These are phyloP conservation scores for Cynoglossus semilaevis DNA, from an alignment of 2,113 vertebrate species.

Conservation along the genomic window DNA sequence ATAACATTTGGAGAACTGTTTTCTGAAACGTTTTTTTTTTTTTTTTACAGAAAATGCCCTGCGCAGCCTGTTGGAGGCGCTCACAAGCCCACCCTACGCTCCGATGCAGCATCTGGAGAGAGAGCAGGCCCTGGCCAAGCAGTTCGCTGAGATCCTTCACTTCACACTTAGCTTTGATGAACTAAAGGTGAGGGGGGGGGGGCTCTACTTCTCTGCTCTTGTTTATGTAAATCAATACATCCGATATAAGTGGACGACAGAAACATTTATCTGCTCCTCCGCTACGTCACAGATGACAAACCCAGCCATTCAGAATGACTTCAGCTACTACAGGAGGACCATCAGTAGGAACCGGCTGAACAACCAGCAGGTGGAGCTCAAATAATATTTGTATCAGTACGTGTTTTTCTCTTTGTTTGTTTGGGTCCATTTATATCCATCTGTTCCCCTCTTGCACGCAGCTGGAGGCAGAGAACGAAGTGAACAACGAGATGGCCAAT, in stretches of 20 bases:
- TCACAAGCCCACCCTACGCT: slow-evolving; percentile 87
- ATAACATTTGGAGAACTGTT: no score
- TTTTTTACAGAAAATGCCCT: slow-evolving; percentile 82
- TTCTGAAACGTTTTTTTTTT: not conserved
- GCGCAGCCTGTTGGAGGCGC: slow-evolving; percentile 87
- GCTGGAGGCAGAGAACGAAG: slow-evolving; percentile 88
- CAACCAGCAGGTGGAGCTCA: slow-evolving; percentile 82
- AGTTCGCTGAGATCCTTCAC: slow-evolving; percentile 91
- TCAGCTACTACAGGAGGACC: slow-evolving; percentile 91
- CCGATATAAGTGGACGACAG: not conserved
- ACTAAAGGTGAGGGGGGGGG: slow-evolving; percentile 79
- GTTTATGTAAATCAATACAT: slow-evolving; percentile 7
- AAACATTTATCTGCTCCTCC: not conserved
- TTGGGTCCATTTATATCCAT: not conserved
- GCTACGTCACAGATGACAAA: slow-evolving; percentile 83
- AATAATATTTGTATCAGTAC: not conserved
- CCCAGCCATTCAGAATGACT: slow-evolving; percentile 91
- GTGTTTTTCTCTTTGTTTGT: not conserved
- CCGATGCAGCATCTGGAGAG: slow-evolving; percentile 90
- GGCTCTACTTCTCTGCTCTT: no score
- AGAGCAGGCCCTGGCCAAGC: slow-evolving; percentile 89
- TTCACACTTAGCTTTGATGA: slow-evolving; percentile 92
- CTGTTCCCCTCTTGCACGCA: slow-evolving; percentile 35
- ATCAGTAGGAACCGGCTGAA: slow-evolving; percentile 88
- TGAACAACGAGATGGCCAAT: slow-evolving; percentile 94